Base-by-base conservation (phyloP, 2,888 invertebrate species). In the Drosophila anomalata region DNA sequence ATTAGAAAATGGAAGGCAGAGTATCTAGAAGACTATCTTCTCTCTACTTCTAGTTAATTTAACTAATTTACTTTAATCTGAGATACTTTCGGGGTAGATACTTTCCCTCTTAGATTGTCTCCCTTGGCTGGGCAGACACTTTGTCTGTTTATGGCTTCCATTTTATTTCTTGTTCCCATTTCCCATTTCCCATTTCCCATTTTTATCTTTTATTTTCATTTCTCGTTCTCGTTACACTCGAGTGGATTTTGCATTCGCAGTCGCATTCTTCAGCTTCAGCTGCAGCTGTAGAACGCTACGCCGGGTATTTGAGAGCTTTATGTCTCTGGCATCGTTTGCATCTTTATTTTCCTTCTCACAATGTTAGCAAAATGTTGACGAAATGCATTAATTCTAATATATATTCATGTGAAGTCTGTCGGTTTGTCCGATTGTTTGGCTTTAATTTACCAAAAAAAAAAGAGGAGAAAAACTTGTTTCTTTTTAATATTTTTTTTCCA, bases 341-440 rank as follows among this genome's bases (percentile, higher is more conserved):
- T 63, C 51, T 36, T 29, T 53, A 55, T 46, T 46, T 36, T 51
- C 58, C 42, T 36, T 51, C 58, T 46, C 71, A 65, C 57, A 20
- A 47, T 52, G 50, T 75, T 42, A 29, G 41, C 22, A 74, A 57
- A 74, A 52, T 69, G 83, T 67, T 78, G 77, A 66, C 77, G 70
- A 77, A 75, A 75, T 71, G 59, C 78, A 79, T 80, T 78, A 83
- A 68, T 72, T 72, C 57, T 78, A 68, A 59, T 69, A 69, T 69
- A 44, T 69, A 60, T 70, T 53, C 69, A 69, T 69, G 69, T 52
- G 68, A 67, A 56, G 55, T 33, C 56, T 67, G 22, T 53, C 17
- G 17, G 65, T 31, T 52, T 53, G 51, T 24, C 66, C 36, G 12
- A 52, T 65, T 65, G 66, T 39, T 66, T 65, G 66, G 46, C 66